Evolutionary conservation across 1,140 invertebrate species (phyloP).

Genomic region (Drosophila cardini): DNA sequence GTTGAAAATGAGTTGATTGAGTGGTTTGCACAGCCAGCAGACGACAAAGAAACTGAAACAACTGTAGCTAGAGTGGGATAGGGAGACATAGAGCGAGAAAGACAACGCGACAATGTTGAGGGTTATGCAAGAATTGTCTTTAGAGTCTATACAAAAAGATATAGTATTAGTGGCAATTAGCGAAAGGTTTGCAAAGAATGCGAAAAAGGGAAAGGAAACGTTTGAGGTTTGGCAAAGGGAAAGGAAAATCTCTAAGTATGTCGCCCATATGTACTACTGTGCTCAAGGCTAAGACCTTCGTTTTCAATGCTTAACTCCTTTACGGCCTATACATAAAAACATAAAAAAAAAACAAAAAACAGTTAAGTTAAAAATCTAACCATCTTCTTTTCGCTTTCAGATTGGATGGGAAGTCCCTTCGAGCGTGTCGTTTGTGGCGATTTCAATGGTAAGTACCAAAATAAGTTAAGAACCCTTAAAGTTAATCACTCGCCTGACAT

Average conservation of each 20-base stretch:
- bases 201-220: constrained; percentile 5
- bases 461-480: constrained; percentile 56
- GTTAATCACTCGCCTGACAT: constrained; percentile 54
- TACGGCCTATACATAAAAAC: constrained; percentile 15
- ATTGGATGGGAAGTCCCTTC: constrained; percentile 95
- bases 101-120: constrained; percentile 2
- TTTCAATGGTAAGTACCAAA: constrained; percentile 89
- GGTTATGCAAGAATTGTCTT: constrained; percentile 27
- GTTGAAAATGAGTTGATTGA: constrained; percentile 64
- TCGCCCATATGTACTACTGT: constrained; percentile 20
- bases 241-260: constrained; percentile 17
- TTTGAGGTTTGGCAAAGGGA: neutral
- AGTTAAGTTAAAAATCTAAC: constrained; percentile 38
- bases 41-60: constrained; percentile 5
- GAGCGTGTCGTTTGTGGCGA: constrained; percentile 96
- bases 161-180: constrained; percentile 31
- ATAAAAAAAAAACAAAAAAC: constrained; percentile 2
- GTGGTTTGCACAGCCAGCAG: constrained; percentile 48
- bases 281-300: constrained; percentile 51
- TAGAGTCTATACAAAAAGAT: constrained; percentile 1
- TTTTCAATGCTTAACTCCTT: constrained; percentile 26
- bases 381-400: constrained; percentile 86
- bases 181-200: constrained; percentile 15
- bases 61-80: neutral
- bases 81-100: neutral